Evolutionary conservation across 2,888 invertebrate species (phyloP).

Genomic region (Polydrusus pterygomalis): DNA sequence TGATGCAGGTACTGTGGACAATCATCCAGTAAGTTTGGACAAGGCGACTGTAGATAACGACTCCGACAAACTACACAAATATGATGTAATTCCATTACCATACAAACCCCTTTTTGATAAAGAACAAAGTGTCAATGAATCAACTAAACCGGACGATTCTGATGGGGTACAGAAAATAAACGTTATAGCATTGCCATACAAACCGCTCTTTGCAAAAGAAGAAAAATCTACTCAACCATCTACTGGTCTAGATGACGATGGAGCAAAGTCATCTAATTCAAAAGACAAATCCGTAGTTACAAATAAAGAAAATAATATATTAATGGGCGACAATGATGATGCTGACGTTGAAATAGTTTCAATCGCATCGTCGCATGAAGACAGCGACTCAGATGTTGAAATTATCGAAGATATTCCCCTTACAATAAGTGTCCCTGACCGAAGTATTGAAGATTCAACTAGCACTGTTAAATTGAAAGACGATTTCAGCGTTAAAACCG

Average conservation of each 20-base stretch:
- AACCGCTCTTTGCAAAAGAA: not conserved
- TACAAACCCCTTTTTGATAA: not conserved
- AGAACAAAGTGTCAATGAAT: not conserved
- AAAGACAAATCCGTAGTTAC: not conserved
- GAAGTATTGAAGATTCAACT: not conserved
- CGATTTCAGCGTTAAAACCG: too few relatives aligned
- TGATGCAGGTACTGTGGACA: too few relatives aligned
- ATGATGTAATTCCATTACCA: not conserved
- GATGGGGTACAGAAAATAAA: not conserved
- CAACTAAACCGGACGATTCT: not conserved
- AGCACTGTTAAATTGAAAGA: not conserved
- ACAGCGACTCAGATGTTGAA: conserved; percentile 2
- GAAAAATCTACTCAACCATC: not conserved
- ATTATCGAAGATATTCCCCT: not conserved
- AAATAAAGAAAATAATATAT: not conserved
- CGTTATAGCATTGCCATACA: not conserved
- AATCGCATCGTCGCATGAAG: not conserved
- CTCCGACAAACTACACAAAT: not conserved
- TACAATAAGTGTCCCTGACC: too few relatives aligned
- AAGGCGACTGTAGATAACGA: not conserved
- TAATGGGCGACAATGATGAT: not conserved
- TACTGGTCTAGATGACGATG: not conserved
- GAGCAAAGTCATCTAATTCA: not conserved
- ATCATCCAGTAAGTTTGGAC: too few relatives aligned
- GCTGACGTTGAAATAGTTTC: not conserved